Percentiles rank a stretch among this genome's conserved stretches.
Evolutionary conservation across 2,797 vertebrate genomes (phyloP).

Genomic region (Gobio occitaniae): DNA sequence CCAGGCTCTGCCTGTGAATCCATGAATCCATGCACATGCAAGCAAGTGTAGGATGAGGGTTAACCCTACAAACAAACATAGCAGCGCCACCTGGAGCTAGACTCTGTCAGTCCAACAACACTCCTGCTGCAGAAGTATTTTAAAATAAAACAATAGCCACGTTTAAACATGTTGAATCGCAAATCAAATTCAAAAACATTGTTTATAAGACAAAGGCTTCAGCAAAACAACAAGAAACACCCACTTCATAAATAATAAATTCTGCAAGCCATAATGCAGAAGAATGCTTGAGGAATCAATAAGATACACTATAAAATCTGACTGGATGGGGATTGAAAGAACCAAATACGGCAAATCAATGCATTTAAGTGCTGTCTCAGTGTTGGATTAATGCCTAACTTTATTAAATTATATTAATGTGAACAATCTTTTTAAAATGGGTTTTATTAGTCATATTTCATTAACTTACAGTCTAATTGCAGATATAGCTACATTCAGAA

Average conservation of each 20-base stretch:
- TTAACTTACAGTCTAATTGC: neutral
- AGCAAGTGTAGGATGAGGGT: neutral
- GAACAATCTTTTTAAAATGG: neutral
- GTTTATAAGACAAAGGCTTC: neutral
- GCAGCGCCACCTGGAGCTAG: neutral
- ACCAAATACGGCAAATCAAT: neutral
- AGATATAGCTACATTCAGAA: too few species aligned
- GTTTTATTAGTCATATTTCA: neutral
- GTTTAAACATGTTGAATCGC: neutral
- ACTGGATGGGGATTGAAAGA: neutral
- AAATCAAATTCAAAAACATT: neutral
- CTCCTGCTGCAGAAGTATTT: neutral
- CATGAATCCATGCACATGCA: neutral
- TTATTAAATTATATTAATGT: neutral
- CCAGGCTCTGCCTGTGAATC: too few species aligned
- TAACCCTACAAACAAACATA: neutral
- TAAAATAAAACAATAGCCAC: neutral
- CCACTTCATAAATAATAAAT: neutral
- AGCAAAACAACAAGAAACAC: neutral
- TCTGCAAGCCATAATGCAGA: neutral
- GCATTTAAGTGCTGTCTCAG: neutral
- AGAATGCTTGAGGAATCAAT: neutral
- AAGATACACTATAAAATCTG: neutral
- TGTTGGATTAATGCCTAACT: neutral
- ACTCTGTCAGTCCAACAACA: neutral